Base-by-base conservation (phyloP, 2,888 invertebrate species). In the Andrena trimmerana region DNA sequence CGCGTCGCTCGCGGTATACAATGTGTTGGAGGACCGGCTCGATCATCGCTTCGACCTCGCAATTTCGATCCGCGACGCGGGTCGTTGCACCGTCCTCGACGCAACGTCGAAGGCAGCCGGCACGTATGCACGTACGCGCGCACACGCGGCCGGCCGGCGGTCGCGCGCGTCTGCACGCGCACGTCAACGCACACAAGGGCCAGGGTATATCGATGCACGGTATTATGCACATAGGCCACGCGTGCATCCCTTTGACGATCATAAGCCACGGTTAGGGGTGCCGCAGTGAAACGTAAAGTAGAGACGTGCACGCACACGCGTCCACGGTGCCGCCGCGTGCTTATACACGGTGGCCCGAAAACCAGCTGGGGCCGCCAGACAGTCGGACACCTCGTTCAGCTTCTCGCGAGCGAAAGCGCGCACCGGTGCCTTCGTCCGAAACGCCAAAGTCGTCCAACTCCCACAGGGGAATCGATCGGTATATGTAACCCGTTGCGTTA, bases 401-500 rank as follows among this genome's bases (percentile, higher is more conserved):
- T 13, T 16, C 20, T 24, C 71, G 52, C 24, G 42, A 42, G 42
- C 16, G 16, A 16, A 42, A 42, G 42, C 42, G 42, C 42, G 16
- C 42, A 13, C 36, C 0, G 4, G 16, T 42, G 42, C 42, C 42
- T 16, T 42, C 42, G 42, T 13, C 42, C 42, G 42, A 42, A 42
- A 42, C 42, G 16, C 42, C 42, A 0, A 42, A 42, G 42, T 42
- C 42, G 42, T 16, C 13, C 42, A 16, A 42, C 42, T 42, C 42
- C 16, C 42, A 5, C 42, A 5, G 42, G 86, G 77, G 84, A 90
- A 90, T 91, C 92, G 91, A 92, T 92, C 59, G 16, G 59, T 29
- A 91, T 78, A 90, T 92, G 91, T 92, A 91, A 93, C 92, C 92
- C 90, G 89, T 89, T 88, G 89, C 85, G 89, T 86, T 91, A 89